A percentile compares a stretch with the other conserved stretches of the same genome.
Evolutionary conservation across 2,888 invertebrate genomes (phyloP).

Genomic region (Chironomus tentans): DNA sequence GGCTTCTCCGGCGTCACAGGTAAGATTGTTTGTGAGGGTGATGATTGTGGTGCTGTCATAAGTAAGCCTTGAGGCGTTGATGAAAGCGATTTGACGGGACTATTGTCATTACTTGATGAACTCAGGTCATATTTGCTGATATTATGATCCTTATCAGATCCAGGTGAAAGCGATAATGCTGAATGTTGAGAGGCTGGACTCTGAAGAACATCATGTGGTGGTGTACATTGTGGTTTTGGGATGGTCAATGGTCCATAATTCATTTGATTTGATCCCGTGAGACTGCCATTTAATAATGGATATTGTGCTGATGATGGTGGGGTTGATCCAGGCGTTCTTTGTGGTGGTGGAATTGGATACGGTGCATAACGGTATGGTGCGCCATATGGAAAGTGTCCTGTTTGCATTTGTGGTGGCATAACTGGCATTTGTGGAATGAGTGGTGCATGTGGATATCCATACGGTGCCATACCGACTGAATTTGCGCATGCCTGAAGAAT

Average conservation of each 20-base stretch:
- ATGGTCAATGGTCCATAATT: conserved; percentile 32
- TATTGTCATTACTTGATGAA: conserved; percentile 34
- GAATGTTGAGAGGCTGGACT: conserved; percentile 41
- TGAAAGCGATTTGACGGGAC: conserved; percentile 32
- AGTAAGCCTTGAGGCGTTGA: conserved; percentile 33
- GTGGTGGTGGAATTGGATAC: conserved; percentile 44
- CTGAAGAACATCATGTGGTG: conserved; percentile 40
- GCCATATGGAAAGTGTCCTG: conserved; percentile 45
- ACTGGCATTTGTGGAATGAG: conserved; percentile 44
- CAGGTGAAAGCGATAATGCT: conserved; percentile 36
- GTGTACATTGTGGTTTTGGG: conserved; percentile 38
- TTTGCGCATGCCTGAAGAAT: conserved; percentile 82
- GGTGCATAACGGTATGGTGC: conserved; percentile 43
- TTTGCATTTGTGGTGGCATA: conserved; percentile 40
- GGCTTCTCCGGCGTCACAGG: conserved; percentile 28
- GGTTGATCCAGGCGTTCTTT: conserved; percentile 36
- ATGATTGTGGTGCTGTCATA: conserved; percentile 35
- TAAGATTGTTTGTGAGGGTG: conserved; percentile 37
- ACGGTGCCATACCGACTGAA: conserved; percentile 52
- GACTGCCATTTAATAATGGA: conserved; percentile 18
- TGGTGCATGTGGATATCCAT: conserved; percentile 49
- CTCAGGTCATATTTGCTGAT: conserved; percentile 30
- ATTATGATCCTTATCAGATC: conserved; percentile 39
- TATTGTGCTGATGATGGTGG: conserved; percentile 9
- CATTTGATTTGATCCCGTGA: conserved; percentile 19